Base-by-base conservation (phyloP, 2,888 invertebrate genomes). In the Euplagia quadripunctaria region DNA sequence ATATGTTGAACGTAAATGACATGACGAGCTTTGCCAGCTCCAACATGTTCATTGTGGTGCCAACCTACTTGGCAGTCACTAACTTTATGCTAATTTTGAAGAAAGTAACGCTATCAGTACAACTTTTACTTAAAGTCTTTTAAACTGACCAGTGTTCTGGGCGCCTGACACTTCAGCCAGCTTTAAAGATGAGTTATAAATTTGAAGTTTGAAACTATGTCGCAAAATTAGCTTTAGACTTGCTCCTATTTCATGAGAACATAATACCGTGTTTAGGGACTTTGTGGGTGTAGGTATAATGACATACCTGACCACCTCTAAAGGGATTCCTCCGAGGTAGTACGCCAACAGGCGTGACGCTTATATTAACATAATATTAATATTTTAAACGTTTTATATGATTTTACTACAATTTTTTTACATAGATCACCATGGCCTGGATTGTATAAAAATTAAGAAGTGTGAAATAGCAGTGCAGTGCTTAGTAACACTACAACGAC, bases 41-140 rank as follows among this genome's bases (percentile, higher is more conserved):
- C 74, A 75, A 64, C 58, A 74, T 70, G 73, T 72, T 71, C 82
- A 84, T 90, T 90, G 87, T 89, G 78, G 85, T 86, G 84, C 81
- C 89, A 93, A 91, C 93, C 94, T 89, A 94, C 91, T 94, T 94
- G 94, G 94, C 92, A 89, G 83, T 83, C 82, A 85, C 86, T 84
- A 79, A 81, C 81, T 88, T 87, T 90, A 93, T 92, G 89, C 85
- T 88, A 91, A 85, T 84, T 84, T 79, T 58, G 74, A 84, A 87
- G 86, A 89, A 89, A 88, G 87, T 86, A 87, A 83, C 76, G 64
- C 72, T 74, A 82, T 77, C 71, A 75, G 64, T 83, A 68, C 73
- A 82, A 82, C 76, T 86, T 85, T 86, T 83, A 64, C 83, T 81
- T 72, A 31, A 46, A 46, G 14, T 31, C 20, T 58, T 31, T 61